Conservation (phyloP, 2,113 vertebrate species). For the Platycercus adscitus region DNA sequence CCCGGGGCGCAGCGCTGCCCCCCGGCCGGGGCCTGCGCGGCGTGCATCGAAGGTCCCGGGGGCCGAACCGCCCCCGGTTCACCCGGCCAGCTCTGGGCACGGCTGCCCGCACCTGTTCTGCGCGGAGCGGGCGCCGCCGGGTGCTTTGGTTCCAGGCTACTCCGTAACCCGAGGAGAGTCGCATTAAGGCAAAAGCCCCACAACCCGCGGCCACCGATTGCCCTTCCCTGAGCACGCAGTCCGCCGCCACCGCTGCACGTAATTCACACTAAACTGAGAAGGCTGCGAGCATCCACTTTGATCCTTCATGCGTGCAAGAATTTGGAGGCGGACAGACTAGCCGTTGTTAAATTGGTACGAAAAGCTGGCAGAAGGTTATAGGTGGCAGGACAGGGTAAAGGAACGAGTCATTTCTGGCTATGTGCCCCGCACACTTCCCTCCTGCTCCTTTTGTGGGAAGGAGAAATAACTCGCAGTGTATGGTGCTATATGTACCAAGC, state of each 20-base stretch:
- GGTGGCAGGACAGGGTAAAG: not conserved
- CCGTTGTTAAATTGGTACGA: rapidly evolving
- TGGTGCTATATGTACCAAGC: not conserved
- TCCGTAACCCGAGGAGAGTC: rapidly evolving
- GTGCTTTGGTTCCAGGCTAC: rapidly evolving
- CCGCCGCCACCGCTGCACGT: rapidly evolving
- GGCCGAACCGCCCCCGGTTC: not conserved
- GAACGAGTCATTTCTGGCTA: not conserved
- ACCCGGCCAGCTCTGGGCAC: not conserved
- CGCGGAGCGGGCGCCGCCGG: not conserved
- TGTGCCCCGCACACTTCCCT: not conserved
- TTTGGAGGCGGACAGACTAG: not conserved
- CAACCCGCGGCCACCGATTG: rapidly evolving
- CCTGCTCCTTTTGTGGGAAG: not conserved
- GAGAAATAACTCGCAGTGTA: not conserved
- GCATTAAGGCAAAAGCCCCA: not conserved
- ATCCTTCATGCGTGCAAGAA: not conserved
- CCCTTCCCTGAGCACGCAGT: rapidly evolving
- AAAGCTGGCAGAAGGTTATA: not conserved
- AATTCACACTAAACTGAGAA: rapidly evolving
- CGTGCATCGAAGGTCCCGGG: too few species aligned
- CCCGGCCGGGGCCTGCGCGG: not conserved
- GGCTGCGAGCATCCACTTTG: rapidly evolving
- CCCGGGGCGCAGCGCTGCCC: not conserved
- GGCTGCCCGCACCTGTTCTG: not conserved